Evolutionary conservation across 2,888 invertebrate genomes (phyloP), one percentile per base, ranked within the genome.

Genomic region (Gibbula magus): DNA sequence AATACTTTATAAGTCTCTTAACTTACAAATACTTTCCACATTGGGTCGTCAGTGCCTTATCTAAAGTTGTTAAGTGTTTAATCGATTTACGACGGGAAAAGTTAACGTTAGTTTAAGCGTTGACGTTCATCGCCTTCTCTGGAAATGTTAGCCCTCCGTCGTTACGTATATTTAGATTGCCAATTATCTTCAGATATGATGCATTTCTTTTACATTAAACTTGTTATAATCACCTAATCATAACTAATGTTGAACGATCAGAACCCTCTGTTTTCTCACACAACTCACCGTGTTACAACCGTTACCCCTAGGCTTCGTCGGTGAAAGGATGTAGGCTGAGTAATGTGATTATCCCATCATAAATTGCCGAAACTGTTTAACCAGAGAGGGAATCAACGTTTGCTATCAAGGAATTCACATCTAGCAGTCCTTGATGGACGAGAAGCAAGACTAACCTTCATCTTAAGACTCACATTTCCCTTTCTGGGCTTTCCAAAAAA

Each of bases 401-500:
- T 29, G 35, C 10, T 32, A 35, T 35, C 70, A 70, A 20, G 39
- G 35, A 35, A 70, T 39, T 35, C 35, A 53, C 54, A 35, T 29
- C 18, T 20, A 32, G 75, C n/a, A 29, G 54, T 25, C 75, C 18
- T n/a, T 75, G 75, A 75, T 75, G 52, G 51, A 75, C 51, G 75
- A 32, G 51, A 51, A 10, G 18, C 25, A 32, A 20, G 75, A 51
- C 51, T 75, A 51, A 74, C 20, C 22, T 35, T 52, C 53, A 75
- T 75, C 75, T 75, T 75, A 53, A 53, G 32, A 75, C 75, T 75
- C n/a, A n/a, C 16, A 75, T 75, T 75, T 54, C 54, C 52, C 75
- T 75, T 53, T 25, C 25, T 54, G 25, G 54, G 52, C 53, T 54
- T 13, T 52, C 52, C 4, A 54, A 75, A 75, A 75, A 53, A 54